Conservation (phyloP, 2,113 vertebrate genomes). For the Melanerpes formicivorus region DNA sequence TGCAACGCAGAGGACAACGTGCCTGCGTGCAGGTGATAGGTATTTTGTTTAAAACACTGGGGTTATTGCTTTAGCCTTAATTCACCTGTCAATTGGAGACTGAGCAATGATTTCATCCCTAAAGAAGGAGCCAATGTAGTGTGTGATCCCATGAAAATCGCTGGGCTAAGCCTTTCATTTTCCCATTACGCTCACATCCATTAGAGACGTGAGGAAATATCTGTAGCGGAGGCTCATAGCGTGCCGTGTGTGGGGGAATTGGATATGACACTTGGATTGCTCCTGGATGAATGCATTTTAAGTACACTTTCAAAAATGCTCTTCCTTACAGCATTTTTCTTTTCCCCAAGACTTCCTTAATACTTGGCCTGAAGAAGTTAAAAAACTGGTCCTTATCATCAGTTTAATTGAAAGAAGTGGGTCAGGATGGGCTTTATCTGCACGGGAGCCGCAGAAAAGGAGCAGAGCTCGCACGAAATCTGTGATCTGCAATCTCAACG, state of each 20-base stretch:
- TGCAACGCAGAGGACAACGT: not conserved
- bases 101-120: slow-evolving; percentile 2
- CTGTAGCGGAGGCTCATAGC: not conserved
- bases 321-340: slow-evolving; percentile 7
- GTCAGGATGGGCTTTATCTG: not conserved
- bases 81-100: slow-evolving; percentile 15
- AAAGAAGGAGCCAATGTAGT: not conserved
- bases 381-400: slow-evolving; percentile 9
- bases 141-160: slow-evolving; percentile 44
- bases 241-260: not conserved
- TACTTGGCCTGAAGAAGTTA: slow-evolving; percentile 30
- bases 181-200: slow-evolving; percentile 38
- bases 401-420: slow-evolving; percentile 22
- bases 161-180: slow-evolving; percentile 47
- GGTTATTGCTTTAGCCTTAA: slow-evolving; percentile 35
- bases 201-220: slow-evolving; percentile 22
- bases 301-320: slow-evolving; percentile 34
- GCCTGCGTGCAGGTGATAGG: not conserved
- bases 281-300: slow-evolving; percentile 54
- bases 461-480: not conserved
- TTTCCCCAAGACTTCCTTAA: not conserved
- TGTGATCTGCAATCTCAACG: slow-evolving; percentile 8
- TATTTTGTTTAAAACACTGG: slow-evolving; percentile 45
- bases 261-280: slow-evolving; percentile 49
- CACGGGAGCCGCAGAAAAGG: not conserved